phyloP scores from a whole-genome alignment of 1,140 invertebrate species.

The Bombus turneri region DNA sequence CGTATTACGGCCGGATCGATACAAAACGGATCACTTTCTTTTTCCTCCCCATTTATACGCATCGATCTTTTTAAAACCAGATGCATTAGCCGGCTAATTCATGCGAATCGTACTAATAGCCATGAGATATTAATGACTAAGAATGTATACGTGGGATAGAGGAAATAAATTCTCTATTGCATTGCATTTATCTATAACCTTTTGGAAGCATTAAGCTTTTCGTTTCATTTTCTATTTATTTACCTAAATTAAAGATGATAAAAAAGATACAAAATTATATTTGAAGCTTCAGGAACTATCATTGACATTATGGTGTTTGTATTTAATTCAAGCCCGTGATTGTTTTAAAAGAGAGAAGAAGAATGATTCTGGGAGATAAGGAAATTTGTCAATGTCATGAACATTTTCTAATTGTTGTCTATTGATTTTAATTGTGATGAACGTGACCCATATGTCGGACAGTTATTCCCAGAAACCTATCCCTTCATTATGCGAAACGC shows the following conservation, averaged over 20 bases:
- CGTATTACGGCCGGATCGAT: slow-evolving; percentile 39
- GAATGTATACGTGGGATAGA: not conserved
- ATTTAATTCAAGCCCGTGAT: not conserved
- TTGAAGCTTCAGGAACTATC: not conserved
- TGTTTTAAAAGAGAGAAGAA: not conserved
- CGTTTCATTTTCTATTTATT: not conserved
- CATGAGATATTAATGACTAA: slow-evolving; percentile 9
- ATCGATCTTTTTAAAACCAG: slow-evolving; percentile 51
- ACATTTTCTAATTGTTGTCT: not conserved
- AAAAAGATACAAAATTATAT: not conserved
- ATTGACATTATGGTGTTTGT: not conserved
- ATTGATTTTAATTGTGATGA: slow-evolving; percentile 33
- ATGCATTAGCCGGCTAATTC: slow-evolving; percentile 39
- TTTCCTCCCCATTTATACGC: slow-evolving; percentile 25
- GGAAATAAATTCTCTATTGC: not conserved
- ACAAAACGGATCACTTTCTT: slow-evolving; percentile 52
- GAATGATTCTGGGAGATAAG: not conserved
- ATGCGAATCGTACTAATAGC: slow-evolving; percentile 19
- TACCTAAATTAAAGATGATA: not conserved
- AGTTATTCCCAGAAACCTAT: slow-evolving; percentile 33
- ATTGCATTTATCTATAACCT: not conserved
- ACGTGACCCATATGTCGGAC: not conserved
- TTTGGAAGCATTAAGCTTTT: not conserved
- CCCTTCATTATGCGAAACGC: slow-evolving; percentile 2
- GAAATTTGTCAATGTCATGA: not conserved